Base-by-base conservation (phyloP, 1,140 invertebrate genomes). In the Neodiprion fabricii region DNA sequence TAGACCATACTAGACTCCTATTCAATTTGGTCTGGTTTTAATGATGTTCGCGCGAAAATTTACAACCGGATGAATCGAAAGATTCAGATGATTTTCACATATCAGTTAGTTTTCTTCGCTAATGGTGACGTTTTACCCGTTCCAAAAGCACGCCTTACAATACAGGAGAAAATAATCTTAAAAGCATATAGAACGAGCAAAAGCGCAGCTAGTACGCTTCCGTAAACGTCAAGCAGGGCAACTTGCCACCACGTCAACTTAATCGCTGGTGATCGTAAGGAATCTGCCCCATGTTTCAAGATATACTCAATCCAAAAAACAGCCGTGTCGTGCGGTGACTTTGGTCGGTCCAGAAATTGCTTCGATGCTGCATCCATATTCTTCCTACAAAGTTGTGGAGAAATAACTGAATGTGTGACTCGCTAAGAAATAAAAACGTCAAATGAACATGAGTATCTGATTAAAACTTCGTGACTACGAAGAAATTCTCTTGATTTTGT, bases 241-340 rank as follows among this genome's bases (percentile, higher is more conserved):
- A 82, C 79, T 79, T 89, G 82, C 78, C 85, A 89, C 84, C 88
- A 88, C 0, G 53, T 61, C 70, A 88, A 77, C 47, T 84, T 78
- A 47, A 83, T 70, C 12, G 80, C 76, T 40, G 85, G 80, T 7
- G 87, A 86, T 69, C 81, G 84, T 17, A 90, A 79, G 49, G 50
- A 49, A 61, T 76, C 72, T 48, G 72, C 72, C 47, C 81, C 81
- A 75, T 94, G 91, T 61, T 91, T 86, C 0, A 91, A 82, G 0
- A 93, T 88, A 74, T 93, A 91, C 78, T 94, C 93, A 0, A 91
- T 88, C 91, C 91, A 93, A 78, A 89, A 93, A 0, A 91, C 84
- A 0, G 91, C 91, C 3, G 88, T 89, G 17, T 93, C 90, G 73
- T 92, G 72, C 0, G 92, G 90, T 0, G 85, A 81, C 40, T 87